Conservation (phyloP, 2,797 vertebrate genomes). For the Gadopsis marmoratus region DNA sequence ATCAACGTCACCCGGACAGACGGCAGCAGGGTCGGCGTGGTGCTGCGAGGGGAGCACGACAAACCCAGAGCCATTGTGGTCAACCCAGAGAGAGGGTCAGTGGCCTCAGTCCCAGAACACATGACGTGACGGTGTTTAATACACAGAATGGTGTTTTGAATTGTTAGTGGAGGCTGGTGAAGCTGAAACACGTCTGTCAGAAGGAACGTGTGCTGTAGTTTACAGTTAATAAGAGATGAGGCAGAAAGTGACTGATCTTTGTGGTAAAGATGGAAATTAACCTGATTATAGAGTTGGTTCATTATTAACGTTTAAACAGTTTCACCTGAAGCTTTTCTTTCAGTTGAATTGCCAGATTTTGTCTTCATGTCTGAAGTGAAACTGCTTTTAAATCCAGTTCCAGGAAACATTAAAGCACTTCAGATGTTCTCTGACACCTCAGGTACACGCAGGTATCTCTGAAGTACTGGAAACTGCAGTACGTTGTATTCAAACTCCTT, state of each 20-base stretch:
- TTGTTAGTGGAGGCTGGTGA: no score
- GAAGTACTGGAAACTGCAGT: background rate
- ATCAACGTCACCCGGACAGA: conserved; percentile 95
- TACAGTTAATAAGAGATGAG: no score
- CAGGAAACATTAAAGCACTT: conserved; percentile 1
- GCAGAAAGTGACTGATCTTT: no score
- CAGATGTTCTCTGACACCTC: background rate
- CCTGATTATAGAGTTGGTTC: no score
- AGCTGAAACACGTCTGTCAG: no score
- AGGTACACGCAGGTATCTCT: background rate
- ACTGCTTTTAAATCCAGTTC: conserved; percentile 7
- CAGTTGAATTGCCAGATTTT: background rate
- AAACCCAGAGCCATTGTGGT: conserved; percentile 95
- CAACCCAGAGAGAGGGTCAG: conserved; percentile 96
- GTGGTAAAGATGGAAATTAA: no score
- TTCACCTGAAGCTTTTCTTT: background rate
- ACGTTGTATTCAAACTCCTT: no score
- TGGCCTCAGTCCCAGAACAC: no score
- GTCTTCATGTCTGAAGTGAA: background rate
- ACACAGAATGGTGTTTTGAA: no score
- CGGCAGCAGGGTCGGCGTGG: conserved; percentile 92
- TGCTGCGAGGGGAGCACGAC: conserved; percentile 93
- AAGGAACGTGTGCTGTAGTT: no score
- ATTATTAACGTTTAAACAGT: background rate
- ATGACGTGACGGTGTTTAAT: no score